Conservation (phyloP, 2,113 vertebrate genomes). For the Columbina picui region DNA sequence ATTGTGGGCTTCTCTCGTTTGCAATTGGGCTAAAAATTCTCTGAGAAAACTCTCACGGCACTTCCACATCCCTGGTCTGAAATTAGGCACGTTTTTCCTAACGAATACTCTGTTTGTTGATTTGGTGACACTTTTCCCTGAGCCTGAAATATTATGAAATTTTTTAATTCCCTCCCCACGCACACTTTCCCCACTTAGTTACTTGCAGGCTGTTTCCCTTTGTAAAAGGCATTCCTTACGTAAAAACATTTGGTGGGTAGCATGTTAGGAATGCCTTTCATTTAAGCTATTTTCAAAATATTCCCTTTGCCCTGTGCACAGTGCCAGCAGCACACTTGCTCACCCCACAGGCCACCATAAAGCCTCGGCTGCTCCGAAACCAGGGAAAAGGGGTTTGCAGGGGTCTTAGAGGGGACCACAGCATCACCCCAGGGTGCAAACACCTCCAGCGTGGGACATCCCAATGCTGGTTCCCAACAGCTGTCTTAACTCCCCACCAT, state of each 20-base stretch:
- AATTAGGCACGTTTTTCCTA: conserved; percentile 59
- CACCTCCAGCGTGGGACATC: neutral
- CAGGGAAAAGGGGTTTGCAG: neutral
- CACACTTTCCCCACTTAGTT: neutral
- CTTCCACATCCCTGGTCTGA: conserved; percentile 56
- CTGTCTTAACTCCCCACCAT: neutral
- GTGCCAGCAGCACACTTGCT: neutral
- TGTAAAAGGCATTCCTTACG: neutral
- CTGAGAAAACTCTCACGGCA: conserved; percentile 30
- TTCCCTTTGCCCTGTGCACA: neutral
- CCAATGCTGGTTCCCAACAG: neutral
- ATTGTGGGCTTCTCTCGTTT: conserved; percentile 28
- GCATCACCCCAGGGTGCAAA: neutral
- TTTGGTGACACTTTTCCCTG: conserved; percentile 6
- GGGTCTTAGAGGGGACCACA: neutral
- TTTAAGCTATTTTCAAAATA: conserved; percentile 32
- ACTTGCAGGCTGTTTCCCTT: neutral
- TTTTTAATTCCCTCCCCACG: neutral
- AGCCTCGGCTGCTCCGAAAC: neutral
- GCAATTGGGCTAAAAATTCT: conserved; percentile 58
- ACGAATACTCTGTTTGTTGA: conserved; percentile 61
- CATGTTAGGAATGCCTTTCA: neutral
- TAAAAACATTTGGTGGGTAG: neutral
- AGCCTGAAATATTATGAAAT: conserved; percentile 27
- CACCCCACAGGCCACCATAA: neutral